Percentiles rank a stretch among this genome's conserved stretches.
Evolutionary conservation across 2,113 vertebrate species (phyloP).

Genomic region (Phaethornis superciliosus): DNA sequence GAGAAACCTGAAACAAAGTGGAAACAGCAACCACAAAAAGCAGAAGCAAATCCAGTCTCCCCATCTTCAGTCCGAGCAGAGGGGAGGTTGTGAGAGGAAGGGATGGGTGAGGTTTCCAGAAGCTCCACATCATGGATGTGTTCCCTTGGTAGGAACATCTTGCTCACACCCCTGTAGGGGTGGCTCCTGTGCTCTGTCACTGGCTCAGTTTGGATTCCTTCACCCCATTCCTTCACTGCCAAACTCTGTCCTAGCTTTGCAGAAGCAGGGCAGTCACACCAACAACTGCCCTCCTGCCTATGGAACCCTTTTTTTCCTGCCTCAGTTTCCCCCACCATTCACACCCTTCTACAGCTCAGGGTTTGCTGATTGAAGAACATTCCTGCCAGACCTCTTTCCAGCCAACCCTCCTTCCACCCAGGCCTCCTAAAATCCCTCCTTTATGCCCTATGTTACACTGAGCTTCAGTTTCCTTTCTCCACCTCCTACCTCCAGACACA

Average conservation of each 20-base stretch:
- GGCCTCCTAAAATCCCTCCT: background rate
- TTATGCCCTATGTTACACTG: background rate
- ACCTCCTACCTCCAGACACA: fast-evolving
- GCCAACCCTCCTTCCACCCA: background rate
- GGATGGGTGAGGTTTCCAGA: background rate
- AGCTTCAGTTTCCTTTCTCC: background rate
- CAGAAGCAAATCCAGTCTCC: background rate
- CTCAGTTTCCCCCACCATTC: background rate
- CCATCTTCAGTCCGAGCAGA: background rate
- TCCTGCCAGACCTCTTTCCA: background rate
- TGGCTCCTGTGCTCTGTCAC: background rate
- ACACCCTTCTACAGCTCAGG: background rate
- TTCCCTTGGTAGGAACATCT: background rate
- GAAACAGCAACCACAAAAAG: slow-evolving; percentile 28
- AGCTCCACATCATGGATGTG: background rate
- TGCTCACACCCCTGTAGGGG: fast-evolving
- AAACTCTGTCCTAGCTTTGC: background rate
- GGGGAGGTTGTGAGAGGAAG: background rate
- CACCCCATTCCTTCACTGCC: background rate
- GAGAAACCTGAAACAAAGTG: slow-evolving; percentile 62
- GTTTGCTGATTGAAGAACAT: background rate
- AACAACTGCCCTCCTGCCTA: fast-evolving
- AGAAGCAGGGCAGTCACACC: background rate
- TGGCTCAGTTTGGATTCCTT: background rate
- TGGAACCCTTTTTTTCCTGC: background rate